Evolutionary conservation across 53 echinoderm and acorn worm genomes (phyloP).

Genomic region (Holothuria scabra): DNA sequence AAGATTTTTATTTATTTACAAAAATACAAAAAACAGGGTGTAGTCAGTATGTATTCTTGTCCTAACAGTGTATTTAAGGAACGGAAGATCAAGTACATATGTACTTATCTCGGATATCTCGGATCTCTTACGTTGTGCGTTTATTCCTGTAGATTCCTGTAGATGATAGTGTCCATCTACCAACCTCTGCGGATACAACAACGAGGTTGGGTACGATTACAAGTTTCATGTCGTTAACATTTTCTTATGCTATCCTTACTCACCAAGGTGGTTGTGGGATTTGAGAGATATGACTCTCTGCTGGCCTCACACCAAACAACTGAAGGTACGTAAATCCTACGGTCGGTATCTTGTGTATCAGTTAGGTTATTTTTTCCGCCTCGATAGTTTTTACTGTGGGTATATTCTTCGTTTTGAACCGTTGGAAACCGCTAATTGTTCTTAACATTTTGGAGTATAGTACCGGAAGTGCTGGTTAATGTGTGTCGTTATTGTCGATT

Average conservation of each 20-base stretch:
- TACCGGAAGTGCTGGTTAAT: no score
- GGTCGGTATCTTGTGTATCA: not conserved
- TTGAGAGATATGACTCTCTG: constrained; percentile 2
- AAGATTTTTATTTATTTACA: no score
- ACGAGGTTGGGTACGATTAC: not conserved
- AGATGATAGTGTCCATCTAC: not conserved
- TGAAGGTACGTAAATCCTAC: not conserved
- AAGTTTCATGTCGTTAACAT: not conserved
- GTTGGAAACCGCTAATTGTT: no score
- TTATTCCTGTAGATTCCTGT: not conserved
- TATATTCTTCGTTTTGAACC: no score
- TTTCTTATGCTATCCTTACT: not conserved
- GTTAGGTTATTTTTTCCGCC: no score
- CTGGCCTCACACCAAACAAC: not conserved
- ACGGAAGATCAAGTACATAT: not conserved
- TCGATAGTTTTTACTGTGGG: no score
- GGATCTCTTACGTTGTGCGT: not conserved
- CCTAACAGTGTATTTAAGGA: not conserved
- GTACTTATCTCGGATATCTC: constrained; percentile 11
- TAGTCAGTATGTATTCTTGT: no score
- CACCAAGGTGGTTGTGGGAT: not conserved
- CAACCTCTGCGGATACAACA: not conserved
- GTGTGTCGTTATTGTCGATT: not conserved
- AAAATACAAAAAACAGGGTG: no score
- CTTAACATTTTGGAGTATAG: no score